Percentiles rank a stretch among this genome's conserved stretches.
These are phyloP conservation scores for Eidolon dupreanum DNA, from an alignment of 2,797 vertebrate species.

Conservation along the genomic window DNA sequence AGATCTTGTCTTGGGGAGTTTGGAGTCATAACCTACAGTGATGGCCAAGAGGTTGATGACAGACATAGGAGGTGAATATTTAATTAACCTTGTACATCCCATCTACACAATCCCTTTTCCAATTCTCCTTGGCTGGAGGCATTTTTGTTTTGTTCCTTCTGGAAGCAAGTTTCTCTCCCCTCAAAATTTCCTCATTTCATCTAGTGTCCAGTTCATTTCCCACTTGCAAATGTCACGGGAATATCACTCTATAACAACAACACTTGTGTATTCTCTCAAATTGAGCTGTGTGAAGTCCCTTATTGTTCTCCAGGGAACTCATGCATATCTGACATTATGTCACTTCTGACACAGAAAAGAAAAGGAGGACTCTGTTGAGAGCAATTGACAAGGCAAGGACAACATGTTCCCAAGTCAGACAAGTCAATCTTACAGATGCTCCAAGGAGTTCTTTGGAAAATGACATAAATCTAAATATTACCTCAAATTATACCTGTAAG, in stretches of 20 bases:
- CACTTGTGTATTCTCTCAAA: not conserved
- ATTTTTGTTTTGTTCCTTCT: slow-evolving; percentile 1
- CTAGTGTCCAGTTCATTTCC: slow-evolving; percentile 7
- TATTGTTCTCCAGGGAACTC: slow-evolving; percentile 40
- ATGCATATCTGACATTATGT: slow-evolving; percentile 65
- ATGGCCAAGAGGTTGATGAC: not conserved
- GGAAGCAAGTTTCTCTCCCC: slow-evolving; percentile 12
- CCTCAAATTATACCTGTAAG: slow-evolving; percentile 9
- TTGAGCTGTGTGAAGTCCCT: slow-evolving; percentile 45
- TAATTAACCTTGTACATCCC: not conserved
- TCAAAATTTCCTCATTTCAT: not conserved
- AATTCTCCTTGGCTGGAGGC: not conserved
- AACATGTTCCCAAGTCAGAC: slow-evolving; percentile 46
- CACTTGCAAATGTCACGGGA: not conserved
- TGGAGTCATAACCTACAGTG: not conserved
- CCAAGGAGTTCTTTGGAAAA: slow-evolving; percentile 73
- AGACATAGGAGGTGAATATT: not conserved
- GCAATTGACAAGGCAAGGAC: slow-evolving; percentile 73
- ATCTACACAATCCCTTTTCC: not conserved
- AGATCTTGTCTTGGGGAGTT: not conserved
- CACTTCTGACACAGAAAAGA: slow-evolving; percentile 65
- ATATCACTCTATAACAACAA: slow-evolving; percentile 22
- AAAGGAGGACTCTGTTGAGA: slow-evolving; percentile 63
- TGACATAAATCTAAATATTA: slow-evolving; percentile 67
- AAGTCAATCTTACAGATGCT: slow-evolving; percentile 75